Percentiles rank a stretch among this genome's conserved stretches.
Evolutionary conservation across 2,888 invertebrate species (phyloP).

Genomic region (Pogonocherus hispidulus): DNA sequence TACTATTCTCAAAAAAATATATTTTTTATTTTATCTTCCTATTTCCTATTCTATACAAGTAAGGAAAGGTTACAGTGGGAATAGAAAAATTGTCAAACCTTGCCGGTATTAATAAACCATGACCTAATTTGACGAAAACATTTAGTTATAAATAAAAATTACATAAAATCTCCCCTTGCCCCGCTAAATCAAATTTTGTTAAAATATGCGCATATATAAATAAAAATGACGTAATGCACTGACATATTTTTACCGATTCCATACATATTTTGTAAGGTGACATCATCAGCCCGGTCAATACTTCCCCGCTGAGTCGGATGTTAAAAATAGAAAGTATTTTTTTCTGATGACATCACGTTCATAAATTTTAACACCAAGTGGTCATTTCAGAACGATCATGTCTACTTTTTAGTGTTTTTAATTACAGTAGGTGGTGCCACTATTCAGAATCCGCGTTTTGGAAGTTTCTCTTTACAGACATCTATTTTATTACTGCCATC

Average conservation of each 20-base stretch:
- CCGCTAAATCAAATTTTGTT: background rate
- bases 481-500: too few species aligned
- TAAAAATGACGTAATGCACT: conserved; percentile 7
- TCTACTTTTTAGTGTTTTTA: background rate
- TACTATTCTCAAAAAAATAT: too few species aligned
- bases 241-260: conserved; percentile 2
- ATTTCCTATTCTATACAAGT: too few species aligned
- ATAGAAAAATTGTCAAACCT: too few species aligned
- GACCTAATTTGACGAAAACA: background rate
- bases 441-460: too few species aligned
- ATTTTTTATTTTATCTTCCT: too few species aligned
- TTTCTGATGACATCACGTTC: conserved; percentile 3
- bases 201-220: conserved; percentile 5
- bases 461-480: too few species aligned
- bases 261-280: conserved; percentile 16
- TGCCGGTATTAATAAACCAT: background rate
- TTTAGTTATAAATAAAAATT: background rate
- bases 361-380: background rate
- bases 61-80: too few species aligned
- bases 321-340: conserved; percentile 20
- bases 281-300: conserved; percentile 26
- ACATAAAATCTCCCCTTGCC: background rate
- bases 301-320: conserved; percentile 12
- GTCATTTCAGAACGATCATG: background rate
- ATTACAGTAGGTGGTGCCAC: conserved; percentile 6